A percentile compares a stretch with the other conserved stretches of the same genome.
Evolutionary conservation across 2,888 invertebrate genomes (phyloP).

Genomic region (Cerceris rybyensis): DNA sequence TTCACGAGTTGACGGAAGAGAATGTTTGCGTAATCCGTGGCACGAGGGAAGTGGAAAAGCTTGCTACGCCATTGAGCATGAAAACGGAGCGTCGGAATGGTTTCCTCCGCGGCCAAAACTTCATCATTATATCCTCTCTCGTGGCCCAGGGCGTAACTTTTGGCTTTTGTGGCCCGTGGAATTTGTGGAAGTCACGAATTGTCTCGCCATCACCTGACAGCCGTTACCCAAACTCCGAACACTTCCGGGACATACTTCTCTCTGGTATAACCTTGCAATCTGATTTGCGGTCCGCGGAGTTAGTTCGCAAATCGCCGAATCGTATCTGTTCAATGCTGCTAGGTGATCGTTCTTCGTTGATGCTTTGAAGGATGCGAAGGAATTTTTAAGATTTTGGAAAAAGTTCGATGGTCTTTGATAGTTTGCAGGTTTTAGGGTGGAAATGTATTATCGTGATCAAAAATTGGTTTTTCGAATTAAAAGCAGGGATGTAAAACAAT

Average conservation of each 20-base stretch:
- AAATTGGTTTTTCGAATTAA: no score
- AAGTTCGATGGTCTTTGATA: not conserved
- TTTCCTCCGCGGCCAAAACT: conserved; percentile 34
- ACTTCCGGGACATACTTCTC: conserved; percentile 29
- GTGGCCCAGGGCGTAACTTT: conserved; percentile 48
- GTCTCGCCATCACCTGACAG: conserved; percentile 48
- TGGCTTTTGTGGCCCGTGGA: conserved; percentile 36
- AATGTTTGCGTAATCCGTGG: not conserved
- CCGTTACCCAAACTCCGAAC: conserved; percentile 43
- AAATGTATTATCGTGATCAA: no score
- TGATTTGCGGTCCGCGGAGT: conserved; percentile 44
- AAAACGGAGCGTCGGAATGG: conserved; percentile 38
- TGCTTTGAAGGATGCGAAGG: not conserved
- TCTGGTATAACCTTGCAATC: conserved; percentile 31
- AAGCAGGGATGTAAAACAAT: no score
- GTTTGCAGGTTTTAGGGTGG: no score
- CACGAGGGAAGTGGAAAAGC: conserved; percentile 17
- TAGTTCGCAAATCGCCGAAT: conserved; percentile 34
- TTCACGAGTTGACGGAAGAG: not conserved
- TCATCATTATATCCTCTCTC: conserved; percentile 46
- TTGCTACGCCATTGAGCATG: conserved; percentile 24
- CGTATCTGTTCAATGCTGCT: not conserved
- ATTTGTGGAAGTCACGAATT: conserved; percentile 43
- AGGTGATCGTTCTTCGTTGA: not conserved
- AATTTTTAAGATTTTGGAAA: not conserved